A percentile compares a stretch with the other conserved stretches of the same genome.
phyloP scores from a whole-genome alignment of 2,113 vertebrate species.

The Proterorhinus semilunaris region DNA sequence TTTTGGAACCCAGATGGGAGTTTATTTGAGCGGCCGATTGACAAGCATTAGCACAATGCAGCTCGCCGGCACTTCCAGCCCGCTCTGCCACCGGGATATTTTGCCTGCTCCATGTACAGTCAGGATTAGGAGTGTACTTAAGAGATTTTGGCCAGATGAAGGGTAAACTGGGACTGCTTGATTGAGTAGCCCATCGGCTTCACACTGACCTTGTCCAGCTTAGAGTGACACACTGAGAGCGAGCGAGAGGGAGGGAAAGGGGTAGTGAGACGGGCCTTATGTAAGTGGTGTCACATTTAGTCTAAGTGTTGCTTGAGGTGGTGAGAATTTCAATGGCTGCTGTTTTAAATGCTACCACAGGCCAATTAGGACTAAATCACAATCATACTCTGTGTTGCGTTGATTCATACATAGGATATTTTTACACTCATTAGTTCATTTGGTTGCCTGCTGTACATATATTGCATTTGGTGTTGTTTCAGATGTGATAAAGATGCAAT shows the following conservation, averaged over 20 bases:
- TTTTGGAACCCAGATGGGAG: neutral
- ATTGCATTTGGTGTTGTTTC: too few relatives aligned
- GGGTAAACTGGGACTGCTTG: conserved; percentile 40
- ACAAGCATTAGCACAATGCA: conserved; percentile 9
- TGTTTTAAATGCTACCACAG: too few relatives aligned
- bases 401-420: too few relatives aligned
- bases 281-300: conserved; percentile 57
- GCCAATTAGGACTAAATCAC: too few relatives aligned
- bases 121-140: conserved; percentile 53
- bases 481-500: too few relatives aligned
- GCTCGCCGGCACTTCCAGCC: conserved; percentile 13
- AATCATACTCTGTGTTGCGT: too few relatives aligned
- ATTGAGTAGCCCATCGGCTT: conserved; percentile 53
- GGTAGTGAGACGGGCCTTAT: conserved; percentile 42
- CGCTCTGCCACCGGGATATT: conserved; percentile 14
- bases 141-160: conserved; percentile 55
- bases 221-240: conserved; percentile 14
- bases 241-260: neutral
- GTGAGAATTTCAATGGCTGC: neutral
- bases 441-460: too few relatives aligned
- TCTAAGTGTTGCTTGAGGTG: conserved; percentile 14
- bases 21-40: conserved; percentile 6
- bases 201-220: conserved; percentile 55
- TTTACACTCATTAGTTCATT: too few relatives aligned
- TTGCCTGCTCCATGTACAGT: conserved; percentile 28